A percentile compares a stretch with the other conserved stretches of the same genome.
These are phyloP conservation scores for Osmerus mordax DNA, from an alignment of 2,113 vertebrate genomes.

Conservation along the genomic window DNA sequence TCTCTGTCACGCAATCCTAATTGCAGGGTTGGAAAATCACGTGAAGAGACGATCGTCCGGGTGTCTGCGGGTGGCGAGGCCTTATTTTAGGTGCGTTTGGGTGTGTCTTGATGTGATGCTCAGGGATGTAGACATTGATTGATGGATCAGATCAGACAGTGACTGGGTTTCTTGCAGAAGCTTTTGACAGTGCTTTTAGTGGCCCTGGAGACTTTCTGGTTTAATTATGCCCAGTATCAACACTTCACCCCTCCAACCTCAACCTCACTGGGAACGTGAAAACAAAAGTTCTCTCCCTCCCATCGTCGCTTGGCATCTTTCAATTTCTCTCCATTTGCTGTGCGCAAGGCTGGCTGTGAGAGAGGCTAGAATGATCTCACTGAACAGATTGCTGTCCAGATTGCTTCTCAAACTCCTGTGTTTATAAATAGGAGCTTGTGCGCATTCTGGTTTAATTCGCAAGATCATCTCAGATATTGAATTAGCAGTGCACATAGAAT, in stretches of 20 bases:
- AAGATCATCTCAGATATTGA: constrained; percentile 40
- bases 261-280: not conserved
- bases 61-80: not conserved
- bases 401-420: constrained; percentile 59
- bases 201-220: not conserved
- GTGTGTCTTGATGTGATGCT: not conserved
- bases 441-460: constrained; percentile 45
- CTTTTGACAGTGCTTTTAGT: constrained; percentile 18
- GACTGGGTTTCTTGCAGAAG: not conserved
- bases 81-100: not conserved
- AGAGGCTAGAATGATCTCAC: constrained; percentile 57
- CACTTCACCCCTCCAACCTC: not conserved
- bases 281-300: not conserved
- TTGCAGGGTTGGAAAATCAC: too few relatives aligned
- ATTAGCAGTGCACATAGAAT: constrained; percentile 23
- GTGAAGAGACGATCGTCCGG: too few relatives aligned
- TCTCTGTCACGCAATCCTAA: too few relatives aligned
- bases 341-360: constrained; percentile 36
- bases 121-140: constrained; percentile 1
- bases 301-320: constrained; percentile 23
- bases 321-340: constrained; percentile 13
- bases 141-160: constrained; percentile 12
- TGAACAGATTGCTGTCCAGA: constrained; percentile 68
- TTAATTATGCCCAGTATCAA: not conserved
- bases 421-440: constrained; percentile 59